Percentiles rank a stretch among this genome's conserved stretches.
Evolutionary conservation across 37 sponge, comb jelly and placozoan species (phyloP).

Genomic region (Dysidea cf. avara): DNA sequence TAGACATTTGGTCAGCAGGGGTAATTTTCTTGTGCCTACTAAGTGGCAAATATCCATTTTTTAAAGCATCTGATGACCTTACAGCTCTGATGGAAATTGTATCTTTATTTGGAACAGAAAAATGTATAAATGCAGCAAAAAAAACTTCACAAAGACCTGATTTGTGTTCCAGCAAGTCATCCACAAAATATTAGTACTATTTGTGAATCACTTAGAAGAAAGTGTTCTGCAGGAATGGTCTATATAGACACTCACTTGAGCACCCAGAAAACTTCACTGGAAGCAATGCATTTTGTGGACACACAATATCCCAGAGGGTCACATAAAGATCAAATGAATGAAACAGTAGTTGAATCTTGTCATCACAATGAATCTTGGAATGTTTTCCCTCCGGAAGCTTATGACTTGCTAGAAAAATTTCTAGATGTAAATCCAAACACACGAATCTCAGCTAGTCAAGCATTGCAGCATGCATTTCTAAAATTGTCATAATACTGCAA

Average conservation of each 20-base stretch:
- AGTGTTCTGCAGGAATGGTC: too few species aligned
- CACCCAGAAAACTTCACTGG: too few species aligned
- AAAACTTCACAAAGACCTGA: too few species aligned
- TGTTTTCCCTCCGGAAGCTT: slow-evolving; percentile 60
- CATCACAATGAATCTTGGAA: slow-evolving; percentile 4
- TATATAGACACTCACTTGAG: too few species aligned
- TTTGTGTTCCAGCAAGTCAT: too few species aligned
- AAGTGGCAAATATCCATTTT: slow-evolving; percentile 92
- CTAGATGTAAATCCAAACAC: slow-evolving; percentile 77
- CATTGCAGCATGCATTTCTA: slow-evolving; percentile 73
- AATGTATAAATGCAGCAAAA: slow-evolving; percentile 40
- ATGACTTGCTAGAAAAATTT: slow-evolving; percentile 68
- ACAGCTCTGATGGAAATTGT: slow-evolving; percentile 86
- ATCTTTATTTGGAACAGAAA: slow-evolving; percentile 39
- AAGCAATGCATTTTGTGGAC: too few species aligned
- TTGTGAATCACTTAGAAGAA: too few species aligned
- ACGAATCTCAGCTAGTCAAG: slow-evolving; percentile 75
- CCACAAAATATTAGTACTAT: too few species aligned
- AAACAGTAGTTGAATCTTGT: too few species aligned
- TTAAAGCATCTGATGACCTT: slow-evolving; percentile 90
- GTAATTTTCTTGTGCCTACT: slow-evolving; percentile 84
- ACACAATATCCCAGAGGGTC: too few species aligned
- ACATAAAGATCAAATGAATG: too few species aligned
- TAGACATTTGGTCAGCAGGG: slow-evolving; percentile 90
- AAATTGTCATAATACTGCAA: too few species aligned